Evolutionary conservation across 2,888 invertebrate genomes (phyloP), one percentile per base, ranked within the genome.

Genomic region (Atherix ibis): DNA sequence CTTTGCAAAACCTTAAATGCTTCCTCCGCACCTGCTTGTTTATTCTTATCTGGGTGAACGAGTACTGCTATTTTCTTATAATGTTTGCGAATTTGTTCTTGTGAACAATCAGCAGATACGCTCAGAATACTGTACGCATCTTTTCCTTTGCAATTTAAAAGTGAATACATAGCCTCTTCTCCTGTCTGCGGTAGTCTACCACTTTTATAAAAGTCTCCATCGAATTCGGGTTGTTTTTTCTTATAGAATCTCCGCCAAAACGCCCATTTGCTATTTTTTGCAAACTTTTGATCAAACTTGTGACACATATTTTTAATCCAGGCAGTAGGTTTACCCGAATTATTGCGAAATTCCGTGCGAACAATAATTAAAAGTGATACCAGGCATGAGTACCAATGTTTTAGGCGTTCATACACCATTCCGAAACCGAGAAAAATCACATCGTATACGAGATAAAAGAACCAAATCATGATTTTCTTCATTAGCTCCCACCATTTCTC

Each of bases 31-130:
- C 92, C 92, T 4, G 89, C 84, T 56, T 88, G 87, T 51, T 81
- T 82, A 60, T 92, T 94, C 64, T 94, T 94, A 56, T 94, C 92
- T 1, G 94, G 94, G 64, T 94, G 94, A 24, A 94, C 92, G 25
- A 94, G 67, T 49, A 92, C 83, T 6, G 91, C 92, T 59, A 92
- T 91, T 48, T 83, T 73, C 51, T 89, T 81, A 62, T 92, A 94
- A 66, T 92, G 91, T 48, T 84, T 79, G 54, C 88, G 85, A 48
- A 95, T 88, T 51, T 92, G 91, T 46, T 92, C 91, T 54, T 92
- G 92, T 10, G 82, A 74, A 56, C 89, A 88, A 39, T 81, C 77
- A 31, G 79, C 76, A 31, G 81, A 77, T 4, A 95, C 83, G 22
- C 94, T 88, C 46, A 89, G 64, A 62, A 88, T 87, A 62, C 84